Percentiles rank a stretch among this genome's conserved stretches.
These are phyloP conservation scores for Phocoena sinus DNA, from an alignment of 2,113 vertebrate species.

Conservation along the genomic window DNA sequence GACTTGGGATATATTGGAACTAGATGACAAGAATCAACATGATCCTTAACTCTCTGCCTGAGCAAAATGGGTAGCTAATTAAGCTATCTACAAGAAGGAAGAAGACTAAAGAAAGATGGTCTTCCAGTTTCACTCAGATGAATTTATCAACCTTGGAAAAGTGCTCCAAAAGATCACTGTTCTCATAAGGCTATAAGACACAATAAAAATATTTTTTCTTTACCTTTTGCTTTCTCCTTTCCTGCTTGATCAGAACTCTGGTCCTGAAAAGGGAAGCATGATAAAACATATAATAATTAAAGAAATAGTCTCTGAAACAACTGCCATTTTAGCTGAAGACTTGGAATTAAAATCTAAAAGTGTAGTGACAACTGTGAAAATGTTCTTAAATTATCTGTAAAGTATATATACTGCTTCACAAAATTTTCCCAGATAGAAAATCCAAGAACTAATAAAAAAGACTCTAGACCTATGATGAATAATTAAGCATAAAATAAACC, in stretches of 20 bases:
- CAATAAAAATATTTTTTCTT: slow-evolving; percentile 77
- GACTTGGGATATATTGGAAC: not conserved
- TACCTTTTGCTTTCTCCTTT: slow-evolving; percentile 88
- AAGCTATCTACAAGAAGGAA: not conserved
- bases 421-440: slow-evolving; percentile 21
- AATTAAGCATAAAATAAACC: slow-evolving; percentile 19
- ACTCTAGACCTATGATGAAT: not conserved
- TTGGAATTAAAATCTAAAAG: slow-evolving; percentile 22
- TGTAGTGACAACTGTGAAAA: not conserved
- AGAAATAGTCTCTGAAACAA: not conserved
- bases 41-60: not conserved
- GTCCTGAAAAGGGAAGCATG: slow-evolving; percentile 35
- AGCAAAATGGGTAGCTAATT: not conserved
- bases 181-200: not conserved
- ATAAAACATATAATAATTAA: not conserved
- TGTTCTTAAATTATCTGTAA: not conserved
- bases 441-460: not conserved
- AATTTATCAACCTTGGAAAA: not conserved
- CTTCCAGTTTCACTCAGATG: not conserved
- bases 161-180: not conserved
- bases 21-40: not conserved
- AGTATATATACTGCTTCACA: not conserved
- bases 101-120: not conserved
- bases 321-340: not conserved
- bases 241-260: slow-evolving; percentile 88